Base-by-base conservation (phyloP, 30 jellyfish, hydroid and myxozoan genomes). In the Catostylus mosaicus region DNA sequence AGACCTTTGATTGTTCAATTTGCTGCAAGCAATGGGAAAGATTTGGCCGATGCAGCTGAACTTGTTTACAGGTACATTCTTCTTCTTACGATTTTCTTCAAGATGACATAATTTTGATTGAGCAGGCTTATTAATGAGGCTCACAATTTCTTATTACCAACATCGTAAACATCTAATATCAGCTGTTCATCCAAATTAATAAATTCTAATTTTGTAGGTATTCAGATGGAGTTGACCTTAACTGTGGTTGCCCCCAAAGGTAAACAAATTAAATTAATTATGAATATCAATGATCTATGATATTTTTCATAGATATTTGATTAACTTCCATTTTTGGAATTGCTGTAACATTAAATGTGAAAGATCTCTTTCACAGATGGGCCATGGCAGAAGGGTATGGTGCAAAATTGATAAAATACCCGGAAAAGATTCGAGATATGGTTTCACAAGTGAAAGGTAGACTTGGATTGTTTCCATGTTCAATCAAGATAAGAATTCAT, bases 231-330 rank as follows among this genome's bases (percentile, higher is more conserved):
- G 96, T 93, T 3, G 99, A 94, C 34, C 87, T 93, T 34, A 93
- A 93, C 83, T 93, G 99, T 84, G 99, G 99, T 2, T 93, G 99
- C 79, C 99, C 99, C 5, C 99, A 93, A 59, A 75, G 97, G 97
- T 90, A n/a, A n/a, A n/a, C n/a, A n/a, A n/a, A n/a, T n/a, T n/a
- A n/a, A n/a, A n/a, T n/a, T n/a, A n/a, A n/a, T n/a, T n/a, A n/a
- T n/a, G n/a, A n/a, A n/a, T n/a, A n/a, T n/a, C n/a, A n/a, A n/a
- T n/a, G n/a, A n/a, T n/a, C n/a, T n/a, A n/a, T n/a, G n/a, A n/a
- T n/a, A n/a, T n/a, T n/a, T n/a, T n/a, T n/a, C n/a, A n/a, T n/a
- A n/a, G n/a, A n/a, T n/a, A n/a, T n/a, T n/a, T n/a, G 37, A 18
- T 11, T n/a, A n/a, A n/a, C n/a, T n/a, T n/a, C n/a, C n/a, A n/a